Base-by-base conservation (phyloP, 2,797 vertebrate genomes). In the Betta splendens region DNA sequence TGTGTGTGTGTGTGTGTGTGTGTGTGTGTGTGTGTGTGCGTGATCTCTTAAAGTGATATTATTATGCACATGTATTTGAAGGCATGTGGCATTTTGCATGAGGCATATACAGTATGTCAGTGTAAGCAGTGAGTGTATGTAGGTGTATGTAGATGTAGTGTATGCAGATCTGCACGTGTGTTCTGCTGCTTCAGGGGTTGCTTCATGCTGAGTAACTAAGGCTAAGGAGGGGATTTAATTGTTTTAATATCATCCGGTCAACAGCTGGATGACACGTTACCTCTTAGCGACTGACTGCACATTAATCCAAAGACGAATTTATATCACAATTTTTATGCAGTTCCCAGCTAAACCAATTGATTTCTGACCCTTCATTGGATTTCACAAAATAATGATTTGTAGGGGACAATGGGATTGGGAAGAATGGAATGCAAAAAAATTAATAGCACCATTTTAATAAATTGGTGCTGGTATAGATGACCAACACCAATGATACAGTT, bases 1-100 rank as follows among this genome's bases (percentile, higher is more conserved):
- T 7, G 0, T 53, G 35, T 65, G 50, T 56, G 44, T 64, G 47
- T 52, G 49, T 26, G 33, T 7, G 33, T 51, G 31, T n/a, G n/a
- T n/a, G n/a, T n/a, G n/a, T n/a, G n/a, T 59, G 67, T 62, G 73
- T 57, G 58, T 53, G 67, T 33, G 63, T 62, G 60, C 77, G 61
- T 15, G 13, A 53, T 39, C 55, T 22, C 21, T 15, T 55, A 37
- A 73, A 62, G 48, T 56, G 1, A 8, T 25, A 29, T 47, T 21
- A 43, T 46, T 38, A 52, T 44, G 15, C 18, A 2, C 5, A 23
- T 33, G 20, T 1, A 51, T 65, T 47, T 56, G 2, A 52, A 17
- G 51, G 1, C 28, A 42, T 9, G 13, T 44, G 28, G 17, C 47
- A 43, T 45, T 12, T 23, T 39, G 36, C 45, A 64, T 15, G 47